A percentile compares a stretch with the other conserved stretches of the same genome.
Evolutionary conservation across 2,113 vertebrate species (phyloP).

Genomic region (Gymnogyps californianus): DNA sequence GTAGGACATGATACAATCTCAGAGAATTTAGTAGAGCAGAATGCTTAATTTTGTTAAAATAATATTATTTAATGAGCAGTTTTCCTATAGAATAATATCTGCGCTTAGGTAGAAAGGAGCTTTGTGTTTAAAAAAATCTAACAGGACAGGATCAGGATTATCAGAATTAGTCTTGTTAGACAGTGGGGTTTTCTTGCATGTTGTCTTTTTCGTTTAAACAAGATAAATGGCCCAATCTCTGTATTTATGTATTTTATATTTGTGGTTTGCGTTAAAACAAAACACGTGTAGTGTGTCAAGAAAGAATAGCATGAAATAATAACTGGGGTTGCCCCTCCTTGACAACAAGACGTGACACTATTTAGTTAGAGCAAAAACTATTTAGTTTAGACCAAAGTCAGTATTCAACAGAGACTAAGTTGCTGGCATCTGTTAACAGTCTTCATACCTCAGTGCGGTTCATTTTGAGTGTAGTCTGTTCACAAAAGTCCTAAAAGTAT

Average conservation of each 20-base stretch:
- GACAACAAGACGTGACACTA: neutral
- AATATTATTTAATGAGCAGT: neutral
- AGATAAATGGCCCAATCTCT: neutral
- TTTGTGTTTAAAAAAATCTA: neutral
- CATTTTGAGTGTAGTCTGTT: neutral
- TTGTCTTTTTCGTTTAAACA: neutral
- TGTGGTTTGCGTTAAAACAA: constrained; percentile 10
- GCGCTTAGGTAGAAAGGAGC: neutral
- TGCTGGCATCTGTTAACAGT: neutral
- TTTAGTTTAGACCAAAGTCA: constrained; percentile 6
- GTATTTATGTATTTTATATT: neutral
- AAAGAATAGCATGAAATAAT: neutral
- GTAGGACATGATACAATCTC: neutral
- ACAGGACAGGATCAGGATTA: neutral
- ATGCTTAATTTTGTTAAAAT: neutral
- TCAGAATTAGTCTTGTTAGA: neutral
- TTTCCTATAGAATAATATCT: neutral
- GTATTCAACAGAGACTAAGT: neutral
- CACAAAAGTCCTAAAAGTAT: neutral
- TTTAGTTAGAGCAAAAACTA: neutral
- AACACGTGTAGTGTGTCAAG: neutral
- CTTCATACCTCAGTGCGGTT: neutral
- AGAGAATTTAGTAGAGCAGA: neutral
- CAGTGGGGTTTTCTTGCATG: neutral
- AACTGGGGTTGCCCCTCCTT: neutral